Percentiles rank a stretch among this genome's conserved stretches.
These are phyloP conservation scores for Festucalex cinctus DNA, from an alignment of 2,113 vertebrate species.

Conservation along the genomic window DNA sequence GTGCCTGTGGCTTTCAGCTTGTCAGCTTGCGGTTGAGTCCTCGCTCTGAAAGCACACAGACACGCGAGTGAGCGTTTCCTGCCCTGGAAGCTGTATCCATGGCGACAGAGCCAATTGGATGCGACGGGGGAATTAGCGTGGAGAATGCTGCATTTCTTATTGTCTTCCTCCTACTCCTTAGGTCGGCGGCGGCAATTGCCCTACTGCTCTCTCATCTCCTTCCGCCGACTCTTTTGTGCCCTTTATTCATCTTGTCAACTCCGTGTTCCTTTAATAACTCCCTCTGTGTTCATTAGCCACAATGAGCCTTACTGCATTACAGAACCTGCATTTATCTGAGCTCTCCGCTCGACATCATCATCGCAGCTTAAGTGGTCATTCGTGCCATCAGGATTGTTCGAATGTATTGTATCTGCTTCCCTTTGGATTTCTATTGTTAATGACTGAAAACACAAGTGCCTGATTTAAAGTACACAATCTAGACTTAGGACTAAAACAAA, in stretches of 20 bases:
- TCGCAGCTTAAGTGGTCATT: background rate
- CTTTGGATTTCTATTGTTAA: background rate
- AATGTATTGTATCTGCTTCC: background rate
- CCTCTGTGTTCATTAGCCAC: conserved; percentile 38
- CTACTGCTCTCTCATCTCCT: conserved; percentile 12
- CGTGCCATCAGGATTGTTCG: background rate
- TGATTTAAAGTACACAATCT: too few species aligned
- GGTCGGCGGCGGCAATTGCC: conserved; percentile 44
- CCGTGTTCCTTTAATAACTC: conserved; percentile 30
- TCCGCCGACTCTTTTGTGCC: conserved; percentile 7
- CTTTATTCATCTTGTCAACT: conserved; percentile 42
- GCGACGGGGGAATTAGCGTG: conserved; percentile 1
- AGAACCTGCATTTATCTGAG: conserved; percentile 11
- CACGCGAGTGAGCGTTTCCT: conserved; percentile 17
- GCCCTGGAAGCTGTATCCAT: conserved; percentile 41
- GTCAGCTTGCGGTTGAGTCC: background rate
- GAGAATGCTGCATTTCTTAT: conserved; percentile 15
- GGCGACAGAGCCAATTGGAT: conserved; percentile 24
- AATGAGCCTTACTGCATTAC: conserved; percentile 11
- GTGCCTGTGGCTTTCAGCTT: background rate
- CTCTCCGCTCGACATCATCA: background rate
- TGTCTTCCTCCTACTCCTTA: conserved; percentile 30
- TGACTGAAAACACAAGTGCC: background rate
- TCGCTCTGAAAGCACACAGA: conserved; percentile 7
- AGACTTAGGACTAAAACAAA: too few species aligned